A percentile compares a stretch with the other conserved stretches of the same genome.
Evolutionary conservation across 1,140 invertebrate species (phyloP).

Genomic region (Drosophila hydei): DNA sequence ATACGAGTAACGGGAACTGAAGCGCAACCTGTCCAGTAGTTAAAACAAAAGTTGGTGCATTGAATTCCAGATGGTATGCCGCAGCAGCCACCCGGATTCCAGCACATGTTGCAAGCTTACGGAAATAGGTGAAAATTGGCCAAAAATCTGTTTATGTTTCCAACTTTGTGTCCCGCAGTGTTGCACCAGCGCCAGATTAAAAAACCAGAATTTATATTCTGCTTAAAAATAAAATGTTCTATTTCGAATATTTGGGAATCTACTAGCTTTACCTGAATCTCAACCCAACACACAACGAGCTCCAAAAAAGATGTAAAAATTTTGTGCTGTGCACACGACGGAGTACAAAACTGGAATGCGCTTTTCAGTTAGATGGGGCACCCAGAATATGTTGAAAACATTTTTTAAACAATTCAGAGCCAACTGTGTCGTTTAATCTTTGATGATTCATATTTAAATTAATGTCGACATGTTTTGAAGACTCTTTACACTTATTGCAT

Average conservation of each 20-base stretch:
- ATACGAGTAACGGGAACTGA: conserved; percentile 22
- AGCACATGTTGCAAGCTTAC: conserved; percentile 53
- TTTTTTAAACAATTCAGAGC: background rate
- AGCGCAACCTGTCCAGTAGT: conserved; percentile 66
- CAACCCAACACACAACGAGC: conserved; percentile 22
- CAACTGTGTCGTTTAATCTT: no score
- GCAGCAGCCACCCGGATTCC: conserved; percentile 64
- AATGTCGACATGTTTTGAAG: no score
- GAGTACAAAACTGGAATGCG: conserved; percentile 29
- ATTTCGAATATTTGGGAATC: background rate
- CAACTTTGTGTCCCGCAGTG: background rate
- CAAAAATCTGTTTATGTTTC: background rate
- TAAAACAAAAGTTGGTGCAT: conserved; percentile 67
- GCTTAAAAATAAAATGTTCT: background rate
- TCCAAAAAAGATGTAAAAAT: conserved; percentile 32
- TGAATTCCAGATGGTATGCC: conserved; percentile 51
- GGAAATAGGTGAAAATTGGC: background rate
- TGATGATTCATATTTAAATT: no score
- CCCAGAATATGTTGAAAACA: background rate
- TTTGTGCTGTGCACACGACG: conserved; percentile 45
- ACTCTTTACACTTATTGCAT: no score
- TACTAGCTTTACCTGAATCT: background rate
- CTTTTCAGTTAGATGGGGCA: background rate
- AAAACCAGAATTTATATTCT: conserved; percentile 3
- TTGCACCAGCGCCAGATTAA: conserved; percentile 11